Percentiles rank a stretch among this genome's conserved stretches.
Evolutionary conservation across 30 jellyfish, hydroid and myxozoan genomes (phyloP).

Genomic region (Aurelia aurita): DNA sequence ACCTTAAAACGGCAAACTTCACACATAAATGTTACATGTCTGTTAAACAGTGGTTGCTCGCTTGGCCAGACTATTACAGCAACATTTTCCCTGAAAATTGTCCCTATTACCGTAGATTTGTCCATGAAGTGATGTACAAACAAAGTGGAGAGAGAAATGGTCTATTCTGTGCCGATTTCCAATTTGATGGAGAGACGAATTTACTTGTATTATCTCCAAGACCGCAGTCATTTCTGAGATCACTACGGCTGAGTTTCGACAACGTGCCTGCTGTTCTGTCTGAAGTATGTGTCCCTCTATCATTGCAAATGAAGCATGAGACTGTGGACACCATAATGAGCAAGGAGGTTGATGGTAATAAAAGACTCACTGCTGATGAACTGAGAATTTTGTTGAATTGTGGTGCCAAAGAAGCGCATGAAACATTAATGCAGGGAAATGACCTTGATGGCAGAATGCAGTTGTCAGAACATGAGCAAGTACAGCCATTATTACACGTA

Average conservation of each 20-base stretch:
- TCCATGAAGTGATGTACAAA: slow-evolving; percentile 31
- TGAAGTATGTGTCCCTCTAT: slow-evolving; percentile 36
- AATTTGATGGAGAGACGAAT: slow-evolving; percentile 29
- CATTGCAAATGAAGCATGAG: neutral
- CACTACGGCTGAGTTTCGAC: slow-evolving; percentile 10
- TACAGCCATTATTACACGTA: neutral
- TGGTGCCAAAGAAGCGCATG: slow-evolving; percentile 26
- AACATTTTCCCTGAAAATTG: no score
- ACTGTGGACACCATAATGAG: neutral
- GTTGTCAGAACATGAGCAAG: neutral
- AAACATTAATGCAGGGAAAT: neutral
- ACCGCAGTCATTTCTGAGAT: slow-evolving; percentile 21
- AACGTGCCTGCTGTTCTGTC: slow-evolving; percentile 23
- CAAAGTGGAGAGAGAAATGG: slow-evolving; percentile 36
- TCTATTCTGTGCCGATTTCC: slow-evolving; percentile 37
- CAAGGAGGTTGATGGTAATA: neutral
- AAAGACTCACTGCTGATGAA: slow-evolving; percentile 19
- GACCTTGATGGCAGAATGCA: neutral
- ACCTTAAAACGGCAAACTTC: no score
- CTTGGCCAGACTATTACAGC: no score
- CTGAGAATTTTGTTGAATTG: slow-evolving; percentile 28
- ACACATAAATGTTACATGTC: no score
- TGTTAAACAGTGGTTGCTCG: no score
- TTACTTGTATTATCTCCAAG: slow-evolving; percentile 51
- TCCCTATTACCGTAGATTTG: slow-evolving; percentile 4